These are phyloP conservation scores for Henicopernis longicauda DNA, from an alignment of 2,113 vertebrate species.

Conservation along the genomic window DNA sequence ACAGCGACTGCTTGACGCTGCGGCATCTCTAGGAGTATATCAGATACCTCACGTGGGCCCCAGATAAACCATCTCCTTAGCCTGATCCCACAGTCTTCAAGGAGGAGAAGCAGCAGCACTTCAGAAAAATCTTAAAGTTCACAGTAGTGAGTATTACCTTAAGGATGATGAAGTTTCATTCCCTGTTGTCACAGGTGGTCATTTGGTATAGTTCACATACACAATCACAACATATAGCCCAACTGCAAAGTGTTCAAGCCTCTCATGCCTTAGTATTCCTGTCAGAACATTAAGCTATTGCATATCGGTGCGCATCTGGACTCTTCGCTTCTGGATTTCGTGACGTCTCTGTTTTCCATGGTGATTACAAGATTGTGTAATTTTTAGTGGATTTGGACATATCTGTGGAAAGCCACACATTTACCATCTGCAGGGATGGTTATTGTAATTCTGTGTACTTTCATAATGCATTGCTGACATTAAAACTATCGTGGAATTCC, in stretches of 20 bases:
- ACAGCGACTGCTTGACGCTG: not conserved
- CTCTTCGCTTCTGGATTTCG: not conserved
- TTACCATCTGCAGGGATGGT: not conserved
- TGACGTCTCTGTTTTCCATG: not conserved
- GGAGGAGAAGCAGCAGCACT: not conserved
- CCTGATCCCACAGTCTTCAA: not conserved
- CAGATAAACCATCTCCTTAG: not conserved
- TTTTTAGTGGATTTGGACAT: slow-evolving; percentile 4
- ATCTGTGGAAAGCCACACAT: not conserved
- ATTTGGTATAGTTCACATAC: not conserved
- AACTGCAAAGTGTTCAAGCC: not conserved
- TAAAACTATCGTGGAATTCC: not conserved
- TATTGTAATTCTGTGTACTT: not conserved
- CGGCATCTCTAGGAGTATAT: not conserved
- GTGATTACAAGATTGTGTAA: not conserved
- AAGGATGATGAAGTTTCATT: not conserved
- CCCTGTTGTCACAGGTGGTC: not conserved
- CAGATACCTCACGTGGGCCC: fast-evolving
- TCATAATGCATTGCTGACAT: not conserved
- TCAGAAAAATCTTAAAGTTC: not conserved
- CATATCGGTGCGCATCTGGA: not conserved
- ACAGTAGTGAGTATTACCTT: not conserved
- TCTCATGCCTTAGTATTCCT: not conserved
- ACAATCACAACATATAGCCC: not conserved
- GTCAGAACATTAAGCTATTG: not conserved